A percentile compares a stretch with the other conserved stretches of the same genome.
Evolutionary conservation across 2,888 invertebrate species (phyloP).

Genomic region (Poecilus cupreus): DNA sequence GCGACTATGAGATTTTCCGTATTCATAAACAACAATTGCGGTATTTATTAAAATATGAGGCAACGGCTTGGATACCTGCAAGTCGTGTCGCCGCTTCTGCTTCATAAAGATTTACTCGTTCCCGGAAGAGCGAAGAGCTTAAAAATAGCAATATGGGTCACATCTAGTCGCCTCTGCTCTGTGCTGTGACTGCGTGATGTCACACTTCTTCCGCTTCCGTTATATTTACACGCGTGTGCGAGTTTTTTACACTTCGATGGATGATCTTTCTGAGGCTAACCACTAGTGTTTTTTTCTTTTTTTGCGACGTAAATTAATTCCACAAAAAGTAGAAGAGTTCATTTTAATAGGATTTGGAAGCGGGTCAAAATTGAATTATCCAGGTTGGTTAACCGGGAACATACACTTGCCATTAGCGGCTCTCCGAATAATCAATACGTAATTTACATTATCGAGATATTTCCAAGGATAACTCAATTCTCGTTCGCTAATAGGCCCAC

Average conservation of each 20-base stretch:
- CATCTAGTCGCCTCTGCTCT: background rate
- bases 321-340: background rate
- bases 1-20: too few relatives aligned
- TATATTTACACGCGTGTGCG: conserved; percentile 15
- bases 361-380: conserved; percentile 22
- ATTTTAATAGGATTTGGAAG: background rate
- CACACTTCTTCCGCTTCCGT: conserved; percentile 24
- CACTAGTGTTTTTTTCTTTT: background rate
- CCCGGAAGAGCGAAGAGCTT: conserved; percentile 5
- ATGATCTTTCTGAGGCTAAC: too few relatives aligned
- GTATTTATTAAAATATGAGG: conserved; percentile 3
- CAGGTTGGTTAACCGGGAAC: conserved; percentile 23
- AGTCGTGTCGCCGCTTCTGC: background rate
- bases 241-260: too few relatives aligned
- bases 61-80: background rate
- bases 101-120: conserved; percentile 5
- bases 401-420: conserved; percentile 24
- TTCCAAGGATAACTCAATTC: conserved; percentile 38
- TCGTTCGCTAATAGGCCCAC: background rate
- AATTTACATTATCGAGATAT: conserved; percentile 42
- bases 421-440: conserved; percentile 2
- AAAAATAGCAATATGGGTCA: conserved; percentile 38
- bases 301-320: background rate
- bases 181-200: background rate
- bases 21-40: too few relatives aligned